Percentiles rank a stretch among this genome's conserved stretches.
phyloP scores from a whole-genome alignment of 2,797 vertebrate species.

The Macrochelys suwanniensis region DNA sequence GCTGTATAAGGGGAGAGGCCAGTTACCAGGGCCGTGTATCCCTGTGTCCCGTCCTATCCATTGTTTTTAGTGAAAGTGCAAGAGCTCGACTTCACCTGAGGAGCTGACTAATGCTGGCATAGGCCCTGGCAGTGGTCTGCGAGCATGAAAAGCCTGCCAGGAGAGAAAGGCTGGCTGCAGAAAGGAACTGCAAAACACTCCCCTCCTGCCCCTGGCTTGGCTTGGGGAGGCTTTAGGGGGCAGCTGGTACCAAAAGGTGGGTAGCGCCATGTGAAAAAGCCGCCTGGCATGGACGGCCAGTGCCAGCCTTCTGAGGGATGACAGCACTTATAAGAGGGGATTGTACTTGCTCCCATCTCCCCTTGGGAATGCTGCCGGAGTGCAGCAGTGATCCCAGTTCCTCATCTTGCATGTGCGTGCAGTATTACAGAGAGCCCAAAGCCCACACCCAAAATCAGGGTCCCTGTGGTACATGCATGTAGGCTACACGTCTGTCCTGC shows the following conservation, averaged over 20 bases:
- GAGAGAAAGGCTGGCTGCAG: not conserved
- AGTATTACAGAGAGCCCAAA: no score
- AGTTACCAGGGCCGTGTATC: not conserved
- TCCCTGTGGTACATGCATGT: no score
- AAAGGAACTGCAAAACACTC: not conserved
- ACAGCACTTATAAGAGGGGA: no score
- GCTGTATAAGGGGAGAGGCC: rapidly evolving
- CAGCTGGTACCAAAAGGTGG: not conserved
- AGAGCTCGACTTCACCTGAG: not conserved
- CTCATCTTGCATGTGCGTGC: no score
- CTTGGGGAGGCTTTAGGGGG: not conserved
- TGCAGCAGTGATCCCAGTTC: no score
- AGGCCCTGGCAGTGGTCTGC: not conserved
- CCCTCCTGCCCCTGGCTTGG: not conserved
- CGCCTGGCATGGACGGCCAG: no score
- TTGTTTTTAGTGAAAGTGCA: not conserved
- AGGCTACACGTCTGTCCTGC: no score
- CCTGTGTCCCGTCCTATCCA: not conserved
- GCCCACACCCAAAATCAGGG: no score
- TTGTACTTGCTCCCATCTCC: no score
- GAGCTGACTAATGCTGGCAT: rapidly evolving
- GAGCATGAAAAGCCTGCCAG: not conserved
- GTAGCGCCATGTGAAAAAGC: not conserved
- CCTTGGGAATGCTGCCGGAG: no score
- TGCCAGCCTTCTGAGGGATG: not conserved